Conservation (phyloP, 2,888 invertebrate genomes). For the Synergus laeviventris region DNA sequence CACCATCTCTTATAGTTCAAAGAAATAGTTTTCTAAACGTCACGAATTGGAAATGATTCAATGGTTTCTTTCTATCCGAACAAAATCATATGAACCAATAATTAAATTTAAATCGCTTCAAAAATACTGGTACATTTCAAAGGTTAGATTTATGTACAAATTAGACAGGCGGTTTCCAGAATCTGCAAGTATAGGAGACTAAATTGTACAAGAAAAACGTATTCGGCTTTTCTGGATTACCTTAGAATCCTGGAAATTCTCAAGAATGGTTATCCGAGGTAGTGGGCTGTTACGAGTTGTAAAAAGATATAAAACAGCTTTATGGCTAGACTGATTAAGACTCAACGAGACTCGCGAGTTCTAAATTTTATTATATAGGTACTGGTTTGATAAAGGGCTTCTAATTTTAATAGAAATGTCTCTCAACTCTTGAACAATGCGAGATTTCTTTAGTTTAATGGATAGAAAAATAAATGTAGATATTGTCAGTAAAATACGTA, state of each 20-base stretch:
- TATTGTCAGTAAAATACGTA: too few relatives aligned
- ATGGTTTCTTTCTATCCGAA: background rate
- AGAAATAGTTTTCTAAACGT: background rate
- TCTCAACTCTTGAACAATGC: background rate
- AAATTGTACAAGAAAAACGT: conserved; percentile 19
- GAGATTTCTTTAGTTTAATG: background rate
- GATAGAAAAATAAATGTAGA: too few relatives aligned
- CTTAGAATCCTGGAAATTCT: conserved; percentile 3
- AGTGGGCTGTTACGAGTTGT: background rate
- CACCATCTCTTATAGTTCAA: background rate
- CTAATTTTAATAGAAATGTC: background rate
- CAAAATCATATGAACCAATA: background rate
- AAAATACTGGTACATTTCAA: background rate
- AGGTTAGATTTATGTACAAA: background rate
- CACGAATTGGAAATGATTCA: background rate
- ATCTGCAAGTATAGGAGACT: background rate
- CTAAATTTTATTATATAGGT: conserved; percentile 5
- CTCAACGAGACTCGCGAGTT: background rate
- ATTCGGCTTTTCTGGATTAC: conserved; percentile 20
- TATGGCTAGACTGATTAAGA: conserved; percentile 1
- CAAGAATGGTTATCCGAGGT: background rate
- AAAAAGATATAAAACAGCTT: background rate
- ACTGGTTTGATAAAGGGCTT: background rate
- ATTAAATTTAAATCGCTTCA: background rate
- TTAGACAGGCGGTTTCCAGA: background rate